phyloP scores from a whole-genome alignment of 2,888 invertebrate species.

The Parthenolecanium corni region DNA sequence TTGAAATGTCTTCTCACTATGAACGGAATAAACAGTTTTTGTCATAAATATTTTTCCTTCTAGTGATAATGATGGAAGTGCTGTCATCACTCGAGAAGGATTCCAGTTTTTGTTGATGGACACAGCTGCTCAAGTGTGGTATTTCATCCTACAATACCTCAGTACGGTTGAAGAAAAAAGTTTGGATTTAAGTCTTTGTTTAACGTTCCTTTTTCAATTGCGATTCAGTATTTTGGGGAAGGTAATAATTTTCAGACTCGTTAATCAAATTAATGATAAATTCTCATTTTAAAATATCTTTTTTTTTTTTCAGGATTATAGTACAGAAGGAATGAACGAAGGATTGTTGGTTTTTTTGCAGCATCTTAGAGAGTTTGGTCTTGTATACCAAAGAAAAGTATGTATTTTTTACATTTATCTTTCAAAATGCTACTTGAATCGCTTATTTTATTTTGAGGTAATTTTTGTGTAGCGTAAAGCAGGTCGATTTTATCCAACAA shows the following conservation, averaged over 20 bases:
- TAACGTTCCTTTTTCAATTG: conserved; percentile 90
- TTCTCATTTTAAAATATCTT: not conserved
- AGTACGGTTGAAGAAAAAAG: conserved; percentile 82
- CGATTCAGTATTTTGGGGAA: conserved; percentile 89
- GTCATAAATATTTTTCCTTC: conserved; percentile 39
- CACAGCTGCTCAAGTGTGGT: conserved; percentile 91
- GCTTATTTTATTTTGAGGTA: conserved; percentile 32
- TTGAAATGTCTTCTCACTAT: not conserved
- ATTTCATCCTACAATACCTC: conserved; percentile 90
- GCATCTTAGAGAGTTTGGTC: conserved; percentile 90
- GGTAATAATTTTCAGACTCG: conserved; percentile 40
- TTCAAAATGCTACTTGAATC: conserved; percentile 23
- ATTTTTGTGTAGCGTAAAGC: conserved; percentile 57
- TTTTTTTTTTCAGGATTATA: conserved; percentile 63
- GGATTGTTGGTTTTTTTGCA: conserved; percentile 81
- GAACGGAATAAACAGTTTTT: not conserved
- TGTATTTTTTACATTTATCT: conserved; percentile 29
- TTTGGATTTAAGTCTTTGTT: conserved; percentile 77
- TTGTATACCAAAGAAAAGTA: conserved; percentile 92
- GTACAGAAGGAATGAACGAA: conserved; percentile 84
- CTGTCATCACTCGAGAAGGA: conserved; percentile 83
- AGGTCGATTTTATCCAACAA: conserved; percentile 88
- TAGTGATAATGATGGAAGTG: conserved; percentile 67
- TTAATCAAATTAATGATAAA: not conserved
- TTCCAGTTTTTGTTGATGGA: conserved; percentile 94